A percentile compares a stretch with the other conserved stretches of the same genome.
Evolutionary conservation across 2,797 vertebrate genomes (phyloP).

Genomic region (Aeoliscus strigatus): DNA sequence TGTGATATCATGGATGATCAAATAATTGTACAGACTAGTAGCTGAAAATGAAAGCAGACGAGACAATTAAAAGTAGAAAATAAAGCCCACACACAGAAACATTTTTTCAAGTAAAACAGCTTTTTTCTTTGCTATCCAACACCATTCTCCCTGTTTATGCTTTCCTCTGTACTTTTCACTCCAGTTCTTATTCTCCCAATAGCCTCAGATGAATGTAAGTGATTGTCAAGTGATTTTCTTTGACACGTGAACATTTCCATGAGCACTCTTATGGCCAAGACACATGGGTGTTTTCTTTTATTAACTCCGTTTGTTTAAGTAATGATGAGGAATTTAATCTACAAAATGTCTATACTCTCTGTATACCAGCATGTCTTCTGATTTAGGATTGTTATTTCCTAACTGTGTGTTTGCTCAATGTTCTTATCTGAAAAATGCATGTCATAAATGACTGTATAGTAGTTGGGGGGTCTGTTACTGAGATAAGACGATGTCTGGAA

Average conservation of each 20-base stretch:
- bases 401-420: slow-evolving; percentile 14
- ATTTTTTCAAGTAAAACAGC: too few species aligned
- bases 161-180: too few species aligned
- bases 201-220: slow-evolving; percentile 60
- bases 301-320: slow-evolving; percentile 17
- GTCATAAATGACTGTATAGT: too few species aligned
- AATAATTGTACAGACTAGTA: too few species aligned
- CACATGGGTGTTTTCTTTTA: slow-evolving; percentile 13
- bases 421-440: too few species aligned
- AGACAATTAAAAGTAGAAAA: too few species aligned
- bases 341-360: slow-evolving; percentile 17
- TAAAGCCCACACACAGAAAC: too few species aligned
- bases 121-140: too few species aligned
- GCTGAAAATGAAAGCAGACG: too few species aligned
- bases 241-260: slow-evolving; percentile 62
- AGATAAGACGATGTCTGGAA: slow-evolving; percentile 41
- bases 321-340: slow-evolving; percentile 27
- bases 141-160: too few species aligned
- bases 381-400: slow-evolving; percentile 43
- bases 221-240: slow-evolving; percentile 51
- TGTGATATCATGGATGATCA: too few species aligned
- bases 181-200: slow-evolving; percentile 53
- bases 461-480: slow-evolving; percentile 25
- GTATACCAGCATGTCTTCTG: slow-evolving; percentile 11
- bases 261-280: slow-evolving; percentile 40